A percentile compares a stretch with the other conserved stretches of the same genome.
Conservation (phyloP, 37 sponge, comb jelly and placozoan genomes). For the Dysidea cf. avara region DNA sequence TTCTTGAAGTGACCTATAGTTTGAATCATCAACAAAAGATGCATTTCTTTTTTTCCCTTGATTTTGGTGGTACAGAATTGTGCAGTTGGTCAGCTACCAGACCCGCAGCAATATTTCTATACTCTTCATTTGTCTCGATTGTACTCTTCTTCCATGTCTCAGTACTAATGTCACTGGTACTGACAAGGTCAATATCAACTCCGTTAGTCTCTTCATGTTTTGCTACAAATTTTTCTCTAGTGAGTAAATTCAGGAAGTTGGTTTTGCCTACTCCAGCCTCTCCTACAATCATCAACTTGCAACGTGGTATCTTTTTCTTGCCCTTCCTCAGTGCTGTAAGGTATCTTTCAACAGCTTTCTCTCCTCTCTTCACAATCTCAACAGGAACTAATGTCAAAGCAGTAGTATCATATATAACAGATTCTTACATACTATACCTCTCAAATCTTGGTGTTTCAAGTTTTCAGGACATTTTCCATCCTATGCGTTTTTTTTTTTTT, state of each 20-base stretch:
- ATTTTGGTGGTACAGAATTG: no score
- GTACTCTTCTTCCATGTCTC: no score
- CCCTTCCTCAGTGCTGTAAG: conserved; percentile 16
- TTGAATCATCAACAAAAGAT: no score
- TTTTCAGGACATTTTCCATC: no score
- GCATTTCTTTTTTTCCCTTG: no score
- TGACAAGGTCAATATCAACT: conserved; percentile 42
- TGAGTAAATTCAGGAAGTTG: conserved; percentile 19
- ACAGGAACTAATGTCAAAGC: conserved; percentile 33
- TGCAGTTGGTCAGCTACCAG: no score
- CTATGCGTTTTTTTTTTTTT: no score
- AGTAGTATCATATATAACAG: background rate
- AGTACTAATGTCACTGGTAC: conserved; percentile 2
- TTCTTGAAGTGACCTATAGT: no score
- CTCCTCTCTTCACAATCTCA: conserved; percentile 36
- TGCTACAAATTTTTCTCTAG: conserved; percentile 17
- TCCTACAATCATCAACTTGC: conserved; percentile 50
- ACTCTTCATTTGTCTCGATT: no score
- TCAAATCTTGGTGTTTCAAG: no score
- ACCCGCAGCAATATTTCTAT: no score
- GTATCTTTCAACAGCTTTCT: conserved; percentile 15
- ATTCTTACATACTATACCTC: no score
- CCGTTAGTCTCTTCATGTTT: conserved; percentile 39
- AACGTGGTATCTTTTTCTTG: conserved; percentile 51
- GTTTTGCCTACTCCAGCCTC: conserved; percentile 64